phyloP scores from a whole-genome alignment of 2,888 invertebrate genomes.

The Cosmopolites sordidus region DNA sequence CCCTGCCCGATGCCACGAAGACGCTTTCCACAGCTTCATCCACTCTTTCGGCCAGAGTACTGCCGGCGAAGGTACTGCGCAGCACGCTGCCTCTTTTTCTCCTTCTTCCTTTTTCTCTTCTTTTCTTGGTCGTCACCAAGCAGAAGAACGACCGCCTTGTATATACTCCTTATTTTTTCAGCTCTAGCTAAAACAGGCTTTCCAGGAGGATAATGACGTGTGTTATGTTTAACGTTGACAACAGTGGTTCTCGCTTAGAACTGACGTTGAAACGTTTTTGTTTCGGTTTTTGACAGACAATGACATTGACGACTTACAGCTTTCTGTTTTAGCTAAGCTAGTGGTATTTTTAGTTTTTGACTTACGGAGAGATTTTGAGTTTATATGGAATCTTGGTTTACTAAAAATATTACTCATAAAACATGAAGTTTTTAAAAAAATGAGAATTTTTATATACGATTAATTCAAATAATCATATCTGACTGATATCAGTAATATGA shows the following conservation, averaged over 20 bases:
- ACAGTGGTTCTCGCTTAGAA: too few species aligned
- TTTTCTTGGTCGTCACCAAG: too few species aligned
- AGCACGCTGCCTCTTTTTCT: not conserved
- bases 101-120: not conserved
- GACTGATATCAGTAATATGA: too few species aligned
- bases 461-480: too few species aligned
- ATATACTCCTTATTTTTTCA: not conserved
- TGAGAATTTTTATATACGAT: too few species aligned
- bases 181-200: slow-evolving; percentile 1
- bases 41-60: slow-evolving; percentile 16
- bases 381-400: too few species aligned
- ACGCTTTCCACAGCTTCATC: slow-evolving; percentile 29
- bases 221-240: too few species aligned
- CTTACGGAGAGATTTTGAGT: not conserved
- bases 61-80: slow-evolving; percentile 24
- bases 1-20: slow-evolving; percentile 42
- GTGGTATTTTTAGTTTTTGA: not conserved
- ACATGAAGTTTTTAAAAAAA: too few species aligned
- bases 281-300: not conserved
- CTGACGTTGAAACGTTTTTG: too few species aligned
- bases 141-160: not conserved
- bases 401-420: too few species aligned
- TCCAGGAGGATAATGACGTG: not conserved
- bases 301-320: not conserved
- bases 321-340: slow-evolving; percentile 1